phyloP scores from a whole-genome alignment of 2,113 vertebrate genomes.

The Arvicanthis niloticus region DNA sequence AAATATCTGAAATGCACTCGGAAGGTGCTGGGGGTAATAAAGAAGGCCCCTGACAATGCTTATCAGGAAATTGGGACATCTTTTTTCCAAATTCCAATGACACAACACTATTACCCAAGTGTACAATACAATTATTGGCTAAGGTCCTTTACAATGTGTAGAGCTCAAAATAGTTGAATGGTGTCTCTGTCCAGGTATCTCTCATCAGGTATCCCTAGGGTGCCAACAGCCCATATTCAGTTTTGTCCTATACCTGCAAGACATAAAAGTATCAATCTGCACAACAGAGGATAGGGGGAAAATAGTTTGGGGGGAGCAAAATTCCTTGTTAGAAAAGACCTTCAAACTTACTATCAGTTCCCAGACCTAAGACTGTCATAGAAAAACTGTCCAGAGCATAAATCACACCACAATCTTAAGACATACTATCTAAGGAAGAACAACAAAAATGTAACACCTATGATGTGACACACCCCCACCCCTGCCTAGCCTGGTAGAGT shows the following conservation, averaged over 20 bases:
- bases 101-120: conserved; percentile 22
- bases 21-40: not conserved
- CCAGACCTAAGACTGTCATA: not conserved
- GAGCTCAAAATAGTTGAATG: conserved; percentile 2
- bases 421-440: conserved; percentile 11
- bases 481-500: not conserved
- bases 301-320: not conserved
- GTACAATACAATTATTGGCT: not conserved
- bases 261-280: not conserved
- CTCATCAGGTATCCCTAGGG: not conserved
- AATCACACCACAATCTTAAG: not conserved
- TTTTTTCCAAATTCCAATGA: not conserved
- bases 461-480: not conserved
- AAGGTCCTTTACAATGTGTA: conserved; percentile 4
- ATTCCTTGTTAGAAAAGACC: not conserved
- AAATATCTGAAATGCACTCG: not conserved
- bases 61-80: conserved; percentile 46
- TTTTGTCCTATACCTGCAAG: not conserved
- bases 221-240: not conserved
- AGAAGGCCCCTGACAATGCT: conserved; percentile 8
- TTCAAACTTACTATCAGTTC: not conserved
- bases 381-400: not conserved
- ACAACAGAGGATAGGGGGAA: not conserved
- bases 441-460: not conserved
- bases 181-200: not conserved